Conservation (phyloP, 2,888 invertebrate species). For the Leptarthrus brevirostris region DNA sequence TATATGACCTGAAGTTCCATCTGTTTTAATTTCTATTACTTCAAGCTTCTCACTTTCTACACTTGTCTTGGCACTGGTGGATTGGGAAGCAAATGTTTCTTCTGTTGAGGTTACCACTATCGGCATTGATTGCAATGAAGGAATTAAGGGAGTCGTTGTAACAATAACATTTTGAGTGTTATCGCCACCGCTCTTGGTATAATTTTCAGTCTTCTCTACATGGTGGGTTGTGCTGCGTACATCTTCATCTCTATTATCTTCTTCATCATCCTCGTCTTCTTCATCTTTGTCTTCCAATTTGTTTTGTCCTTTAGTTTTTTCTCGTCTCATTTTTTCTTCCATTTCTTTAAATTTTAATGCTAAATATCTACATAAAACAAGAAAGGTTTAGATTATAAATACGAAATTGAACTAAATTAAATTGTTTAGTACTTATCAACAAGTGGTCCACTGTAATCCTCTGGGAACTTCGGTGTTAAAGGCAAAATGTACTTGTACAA, state of each 20-base stretch:
- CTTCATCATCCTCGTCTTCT: constrained; percentile 53
- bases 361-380: constrained; percentile 73
- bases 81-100: constrained; percentile 51
- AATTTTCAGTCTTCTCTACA: constrained; percentile 15
- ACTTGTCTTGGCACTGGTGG: constrained; percentile 56
- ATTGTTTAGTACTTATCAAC: constrained; percentile 77
- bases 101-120: constrained; percentile 64
- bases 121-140: constrained; percentile 57
- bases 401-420: neutral
- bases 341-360: constrained; percentile 87
- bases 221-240: constrained; percentile 5
- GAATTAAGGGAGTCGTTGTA: constrained; percentile 1
- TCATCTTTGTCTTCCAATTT: constrained; percentile 61
- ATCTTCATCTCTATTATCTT: constrained; percentile 27
- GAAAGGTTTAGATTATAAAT: constrained; percentile 46
- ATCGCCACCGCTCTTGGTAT: constrained; percentile 26
- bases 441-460: constrained; percentile 88
- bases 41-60: constrained; percentile 65
- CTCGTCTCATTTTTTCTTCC: constrained; percentile 82
- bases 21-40: constrained; percentile 67
- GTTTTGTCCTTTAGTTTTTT: constrained; percentile 71
- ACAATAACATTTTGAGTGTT: neutral
- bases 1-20: constrained; percentile 64
- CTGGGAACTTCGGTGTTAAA: constrained; percentile 87
- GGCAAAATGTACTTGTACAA: constrained; percentile 90